Base-by-base conservation (phyloP, 2,113 vertebrate species). In the Pogona vitticeps region DNA sequence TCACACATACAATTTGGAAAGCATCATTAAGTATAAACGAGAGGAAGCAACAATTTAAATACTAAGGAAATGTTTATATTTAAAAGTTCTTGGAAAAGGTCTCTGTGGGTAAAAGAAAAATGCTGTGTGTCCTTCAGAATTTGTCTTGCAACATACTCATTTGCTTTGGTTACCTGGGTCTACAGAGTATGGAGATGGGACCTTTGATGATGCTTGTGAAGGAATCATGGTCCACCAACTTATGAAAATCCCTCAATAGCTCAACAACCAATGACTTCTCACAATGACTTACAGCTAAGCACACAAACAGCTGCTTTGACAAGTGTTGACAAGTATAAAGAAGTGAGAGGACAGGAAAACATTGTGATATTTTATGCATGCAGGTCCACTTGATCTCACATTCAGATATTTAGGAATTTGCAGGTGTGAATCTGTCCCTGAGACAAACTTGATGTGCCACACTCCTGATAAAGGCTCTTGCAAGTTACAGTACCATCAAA, bases 41-140 rank as follows among this genome's bases (percentile, higher is more conserved):
- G 14, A 83, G 21, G 33, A 65, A 67, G 65, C 15, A 61, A 21
- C 58, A 73, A 73, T 75, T 40, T 73, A 59, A 59, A 59, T 9
- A 40, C 33, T 26, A 83, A 83, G 70, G 36, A 83, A 73, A 83
- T 61, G 3, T 83, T 83, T 40, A 23, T 9, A 58, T 78, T 78
- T 56, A 33, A 10, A 31, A 78, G 13, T 63, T 59, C 21, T 26
- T 23, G 26, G 33, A 23, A 38, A 52, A 12, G 6, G 71, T 73
- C 58, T 79, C 56, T 63, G 26, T 13, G 20, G 58, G 21, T 31
- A 80, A n/a, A 33, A 17, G 12, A 59, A 80, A 18, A 58, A n/a
- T n/a, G 7, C 65, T 68, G 76, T 4, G 18, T n/a, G 36, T n/a
- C 46, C 76, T 52, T 77, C 12, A 59, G n/a, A 79, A 36, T 2